Base-by-base conservation (phyloP, 1,140 invertebrate species). In the Oncopodura yosiiana region DNA sequence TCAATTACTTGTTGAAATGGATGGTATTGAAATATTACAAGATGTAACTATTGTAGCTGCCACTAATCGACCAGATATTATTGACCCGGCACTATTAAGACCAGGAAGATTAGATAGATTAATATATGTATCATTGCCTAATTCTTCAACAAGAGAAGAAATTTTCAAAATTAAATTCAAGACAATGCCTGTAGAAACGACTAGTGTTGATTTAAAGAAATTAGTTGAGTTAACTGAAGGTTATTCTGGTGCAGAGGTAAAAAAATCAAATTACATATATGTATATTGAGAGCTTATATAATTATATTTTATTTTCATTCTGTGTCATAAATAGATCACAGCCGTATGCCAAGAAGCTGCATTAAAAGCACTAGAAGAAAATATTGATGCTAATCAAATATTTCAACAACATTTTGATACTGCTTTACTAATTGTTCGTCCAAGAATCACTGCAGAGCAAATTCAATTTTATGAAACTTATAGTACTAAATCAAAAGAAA, bases 41-140 rank as follows among this genome's bases (percentile, higher is more conserved):
- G 83, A 86, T 67, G 91, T 99, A 0, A 86, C 84, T 4, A 80
- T 98, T 56, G 74, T 99, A 9, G 94, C 92, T n/a, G 94, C 95
- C 1, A 99, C 95, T 2, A 99, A 99, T 72, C 74, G 90, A 58
- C 92, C 91, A 0, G 88, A 94, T 72, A 80, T 82, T 69, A 86
- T 96, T 49, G 92, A 96, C 68, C 82, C 83, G 77, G 92, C 91
- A 1, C 71, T 95, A 9, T 67, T 94, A 19, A 74, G 91, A 59
- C 88, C 88, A 11, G 91, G 90, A 12, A 74, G 92, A 62, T 74
- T 95, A n/a, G 88, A 93, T 72, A 73, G 84, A 52, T 79, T 91
- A 34, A 77, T 94, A 55, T 92, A 94, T 69, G 88, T 95, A 9
- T 82, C 86, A 5, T 69, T 95, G 50, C 92, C 92, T 0, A 80